Evolutionary conservation across 2,888 invertebrate species (phyloP).

Genomic region (Ornithoptera priamus): DNA sequence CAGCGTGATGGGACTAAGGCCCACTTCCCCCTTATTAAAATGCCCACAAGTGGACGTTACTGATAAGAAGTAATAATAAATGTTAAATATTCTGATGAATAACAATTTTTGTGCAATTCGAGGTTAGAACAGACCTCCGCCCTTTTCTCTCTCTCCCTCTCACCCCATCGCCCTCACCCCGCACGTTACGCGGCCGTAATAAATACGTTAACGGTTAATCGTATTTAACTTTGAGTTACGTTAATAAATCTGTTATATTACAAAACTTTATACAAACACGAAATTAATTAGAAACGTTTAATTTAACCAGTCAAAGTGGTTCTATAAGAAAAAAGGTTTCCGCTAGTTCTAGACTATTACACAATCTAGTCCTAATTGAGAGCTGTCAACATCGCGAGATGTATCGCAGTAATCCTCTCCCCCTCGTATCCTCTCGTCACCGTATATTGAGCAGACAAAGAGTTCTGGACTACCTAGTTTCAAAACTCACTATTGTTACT

Average conservation of each 20-base stretch:
- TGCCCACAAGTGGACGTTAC: too few species aligned
- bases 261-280: not conserved
- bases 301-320: too few species aligned
- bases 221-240: not conserved
- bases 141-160: too few species aligned
- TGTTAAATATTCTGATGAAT: not conserved
- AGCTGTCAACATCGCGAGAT: not conserved
- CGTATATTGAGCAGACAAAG: not conserved
- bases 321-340: not conserved
- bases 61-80: not conserved
- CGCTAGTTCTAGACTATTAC: not conserved
- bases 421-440: not conserved
- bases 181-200: not conserved
- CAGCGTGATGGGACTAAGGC: too few species aligned
- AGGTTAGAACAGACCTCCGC: not conserved
- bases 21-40: too few species aligned
- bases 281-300: too few species aligned
- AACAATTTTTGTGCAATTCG: not conserved
- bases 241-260: not conserved
- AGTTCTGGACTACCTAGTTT: too few species aligned
- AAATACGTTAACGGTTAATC: not conserved
- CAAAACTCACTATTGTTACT: too few species aligned
- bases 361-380: constrained; percentile 1
- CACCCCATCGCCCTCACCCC: too few species aligned
- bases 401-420: not conserved